Percentiles rank a stretch among this genome's conserved stretches.
These are phyloP conservation scores for Frankliniella fusca DNA, from an alignment of 2,888 invertebrate genomes.

Conservation along the genomic window DNA sequence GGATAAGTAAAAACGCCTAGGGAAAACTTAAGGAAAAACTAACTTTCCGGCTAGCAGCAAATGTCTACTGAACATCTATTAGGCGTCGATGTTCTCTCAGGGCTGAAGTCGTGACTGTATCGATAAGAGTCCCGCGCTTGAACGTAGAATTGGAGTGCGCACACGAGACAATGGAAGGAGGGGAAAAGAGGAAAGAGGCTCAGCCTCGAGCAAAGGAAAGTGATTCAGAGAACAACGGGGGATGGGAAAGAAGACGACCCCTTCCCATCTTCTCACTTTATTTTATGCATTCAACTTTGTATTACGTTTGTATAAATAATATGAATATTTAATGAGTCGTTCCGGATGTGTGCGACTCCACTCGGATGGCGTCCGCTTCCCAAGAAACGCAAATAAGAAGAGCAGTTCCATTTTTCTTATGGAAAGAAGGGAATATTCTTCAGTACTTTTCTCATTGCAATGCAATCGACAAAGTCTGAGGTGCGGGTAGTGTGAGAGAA, in stretches of 20 bases:
- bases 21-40: too few relatives aligned
- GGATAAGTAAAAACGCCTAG: too few relatives aligned
- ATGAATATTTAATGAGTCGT: slow-evolving; percentile 18
- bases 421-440: too few relatives aligned
- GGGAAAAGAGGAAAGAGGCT: not conserved
- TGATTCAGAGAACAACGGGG: not conserved
- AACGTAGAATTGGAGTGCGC: not conserved
- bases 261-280: not conserved
- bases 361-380: not conserved
- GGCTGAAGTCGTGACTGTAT: too few relatives aligned
- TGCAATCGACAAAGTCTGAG: too few relatives aligned
- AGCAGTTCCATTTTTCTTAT: too few relatives aligned
- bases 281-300: slow-evolving; percentile 21
- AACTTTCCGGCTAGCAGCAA: too few relatives aligned
- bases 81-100: too few relatives aligned
- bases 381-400: not conserved
- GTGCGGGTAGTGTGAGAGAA: too few relatives aligned
- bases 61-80: too few relatives aligned
- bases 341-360: not conserved
- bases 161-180: not conserved
- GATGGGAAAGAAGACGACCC: not conserved
- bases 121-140: too few relatives aligned
- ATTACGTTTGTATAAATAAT: slow-evolving; percentile 16
- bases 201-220: not conserved
- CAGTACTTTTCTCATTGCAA: not conserved